Conservation (phyloP, 92 coral and sea anemone species). For the Meandrina meandrites region DNA sequence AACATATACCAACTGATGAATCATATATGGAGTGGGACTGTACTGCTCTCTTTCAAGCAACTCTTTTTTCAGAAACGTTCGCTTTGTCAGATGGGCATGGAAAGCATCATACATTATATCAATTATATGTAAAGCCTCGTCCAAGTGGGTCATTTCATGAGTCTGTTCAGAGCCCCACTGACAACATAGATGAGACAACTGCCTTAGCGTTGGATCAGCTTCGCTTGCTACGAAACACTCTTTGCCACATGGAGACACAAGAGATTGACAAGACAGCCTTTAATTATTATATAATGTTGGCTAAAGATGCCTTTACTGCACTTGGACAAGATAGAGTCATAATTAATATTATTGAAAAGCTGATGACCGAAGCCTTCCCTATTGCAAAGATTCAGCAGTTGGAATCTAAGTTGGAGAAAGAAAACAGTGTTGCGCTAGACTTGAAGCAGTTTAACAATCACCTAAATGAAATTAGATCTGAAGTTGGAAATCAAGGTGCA, state of each 20-base stretch:
- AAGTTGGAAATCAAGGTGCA: background rate
- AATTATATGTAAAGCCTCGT: background rate
- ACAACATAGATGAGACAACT: background rate
- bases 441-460: background rate
- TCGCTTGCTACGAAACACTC: background rate
- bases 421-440: background rate
- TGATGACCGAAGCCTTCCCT: background rate
- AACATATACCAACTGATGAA: background rate
- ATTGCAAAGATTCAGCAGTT: background rate
- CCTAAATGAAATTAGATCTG: background rate
- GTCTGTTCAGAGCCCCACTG: background rate
- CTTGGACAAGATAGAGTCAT: background rate
- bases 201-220: background rate
- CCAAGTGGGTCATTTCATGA: background rate
- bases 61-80: slow-evolving; percentile 44
- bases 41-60: slow-evolving; percentile 45
- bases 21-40: slow-evolving; percentile 51
- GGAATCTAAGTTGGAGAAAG: background rate
- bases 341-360: background rate
- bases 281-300: background rate
- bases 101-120: background rate
- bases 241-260: background rate
- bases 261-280: background rate
- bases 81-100: slow-evolving; percentile 16
- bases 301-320: background rate